Evolutionary conservation across 2,113 vertebrate species (phyloP), one percentile per base, ranked within the genome.

Genomic region (Vulpes vulpes): DNA sequence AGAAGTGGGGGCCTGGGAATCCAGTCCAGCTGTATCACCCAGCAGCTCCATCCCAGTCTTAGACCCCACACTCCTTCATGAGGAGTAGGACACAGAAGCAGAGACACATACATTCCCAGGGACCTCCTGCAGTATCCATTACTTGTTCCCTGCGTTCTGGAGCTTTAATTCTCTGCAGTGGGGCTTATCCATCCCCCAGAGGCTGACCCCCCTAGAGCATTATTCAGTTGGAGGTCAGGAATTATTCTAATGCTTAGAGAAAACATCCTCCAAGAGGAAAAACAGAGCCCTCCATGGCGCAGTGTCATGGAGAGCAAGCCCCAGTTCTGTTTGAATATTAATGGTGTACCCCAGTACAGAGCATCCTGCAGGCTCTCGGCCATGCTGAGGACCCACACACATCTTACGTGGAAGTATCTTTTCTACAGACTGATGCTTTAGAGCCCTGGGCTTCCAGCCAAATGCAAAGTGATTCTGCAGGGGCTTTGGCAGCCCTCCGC

Each of bases 321-420:
- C 62, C 3, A 0, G 57, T 9, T 86, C 83, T 64, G 60, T 62
- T 86, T 90, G 87, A 74, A 51, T 74, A 55, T 30, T n/a, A 81
- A 92, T 27, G 92, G 80, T 19, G 11, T 64, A 5, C 35, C 38
- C 11, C 1, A 1, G 81, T 22, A 88, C 80, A 62, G 74, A 78
- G 19, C n/a, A 14, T 85, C 81, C 88, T 38, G 49, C 60, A 30
- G 87, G 67, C 89, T 43, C 93, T 20, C n/a, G 11, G 67, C 82
- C 65, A 51, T 55, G 60, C 74, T 14, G n/a, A 78, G 79, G 79
- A 59, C 23, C 65, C 84, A 62, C 59, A 32, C 8, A 15, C 84
- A 35, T 97, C 97, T 86, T 91, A 83, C 59, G 9, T 0, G 38
- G 84, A 94, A 94, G 94, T 53, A 86, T 89, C 71, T 85, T 92